Percentiles rank a stretch among this genome's conserved stretches.
Conservation (phyloP, 2,113 vertebrate species). For the Vulpes vulpes region DNA sequence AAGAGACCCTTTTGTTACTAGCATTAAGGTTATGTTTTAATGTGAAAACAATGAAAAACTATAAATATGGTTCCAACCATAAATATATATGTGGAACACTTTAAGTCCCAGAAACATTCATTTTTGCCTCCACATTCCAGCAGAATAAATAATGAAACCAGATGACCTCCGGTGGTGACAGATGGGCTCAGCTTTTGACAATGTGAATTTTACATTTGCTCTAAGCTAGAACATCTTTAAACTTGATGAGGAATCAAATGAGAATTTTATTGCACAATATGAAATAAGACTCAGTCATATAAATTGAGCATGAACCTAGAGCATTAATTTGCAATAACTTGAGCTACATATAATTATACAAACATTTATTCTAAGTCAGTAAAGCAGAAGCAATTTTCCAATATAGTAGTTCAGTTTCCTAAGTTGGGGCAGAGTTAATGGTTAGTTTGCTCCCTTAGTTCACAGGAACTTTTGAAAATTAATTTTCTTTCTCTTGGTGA, state of each 20-base stretch:
- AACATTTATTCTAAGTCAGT: slow-evolving; percentile 53
- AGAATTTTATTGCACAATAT: slow-evolving; percentile 38
- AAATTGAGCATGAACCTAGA: slow-evolving; percentile 17
- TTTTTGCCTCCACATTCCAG: slow-evolving; percentile 27
- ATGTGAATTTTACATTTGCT: slow-evolving; percentile 10
- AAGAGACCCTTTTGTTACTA: not conserved
- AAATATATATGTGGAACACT: slow-evolving; percentile 24
- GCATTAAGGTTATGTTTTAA: not conserved
- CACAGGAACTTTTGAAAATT: slow-evolving; percentile 53
- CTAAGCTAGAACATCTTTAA: slow-evolving; percentile 62
- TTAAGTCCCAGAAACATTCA: not conserved
- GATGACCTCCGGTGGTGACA: not conserved
- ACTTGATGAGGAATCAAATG: slow-evolving; percentile 56
- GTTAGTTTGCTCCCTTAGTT: slow-evolving; percentile 12
- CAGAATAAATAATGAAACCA: slow-evolving; percentile 55
- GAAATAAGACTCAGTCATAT: slow-evolving; percentile 42
- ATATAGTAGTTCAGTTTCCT: not conserved
- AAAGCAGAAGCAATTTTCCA: slow-evolving; percentile 37
- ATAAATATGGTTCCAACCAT: not conserved
- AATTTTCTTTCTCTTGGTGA: not conserved
- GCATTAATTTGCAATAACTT: slow-evolving; percentile 54
- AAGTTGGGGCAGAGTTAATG: not conserved
- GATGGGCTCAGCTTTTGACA: slow-evolving; percentile 39
- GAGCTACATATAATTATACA: slow-evolving; percentile 37
- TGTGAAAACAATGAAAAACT: slow-evolving; percentile 48